phyloP scores from a whole-genome alignment of 2,888 invertebrate species.

The Pilophorus perplexus region DNA sequence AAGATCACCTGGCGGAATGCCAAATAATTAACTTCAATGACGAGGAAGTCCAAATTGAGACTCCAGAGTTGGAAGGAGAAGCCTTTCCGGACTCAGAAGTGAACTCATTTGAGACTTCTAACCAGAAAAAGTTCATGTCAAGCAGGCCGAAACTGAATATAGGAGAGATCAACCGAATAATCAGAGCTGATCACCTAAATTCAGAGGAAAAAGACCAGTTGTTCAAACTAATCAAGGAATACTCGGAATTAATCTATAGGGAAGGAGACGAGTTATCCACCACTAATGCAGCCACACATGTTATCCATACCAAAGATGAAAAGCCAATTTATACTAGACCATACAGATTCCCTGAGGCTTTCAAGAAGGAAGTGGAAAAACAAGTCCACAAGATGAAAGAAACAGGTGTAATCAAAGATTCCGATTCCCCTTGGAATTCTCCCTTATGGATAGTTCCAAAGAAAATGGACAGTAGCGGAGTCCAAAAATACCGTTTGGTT shows the following conservation, averaged over 20 bases:
- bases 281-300: too few species aligned
- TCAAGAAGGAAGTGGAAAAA: constrained; percentile 49
- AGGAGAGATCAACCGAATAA: too few species aligned
- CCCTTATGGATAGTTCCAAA: too few species aligned
- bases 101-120: too few species aligned
- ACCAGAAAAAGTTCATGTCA: too few species aligned
- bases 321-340: constrained; percentile 50
- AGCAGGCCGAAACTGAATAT: too few species aligned
- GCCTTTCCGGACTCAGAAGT: too few species aligned
- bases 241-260: constrained; percentile 50
- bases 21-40: neutral
- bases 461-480: constrained; percentile 36
- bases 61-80: too few species aligned
- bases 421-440: constrained; percentile 29
- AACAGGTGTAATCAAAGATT: constrained; percentile 49
- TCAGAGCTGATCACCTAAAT: too few species aligned
- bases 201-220: too few species aligned
- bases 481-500: constrained; percentile 26
- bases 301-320: constrained; percentile 50
- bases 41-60: too few species aligned
- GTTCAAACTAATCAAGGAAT: constrained; percentile 48
- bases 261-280: constrained; percentile 50
- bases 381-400: constrained; percentile 50
- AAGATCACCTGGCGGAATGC: neutral
- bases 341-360: constrained; percentile 51